Conservation (phyloP, 2,797 vertebrate species). For the Falco berigora region DNA sequence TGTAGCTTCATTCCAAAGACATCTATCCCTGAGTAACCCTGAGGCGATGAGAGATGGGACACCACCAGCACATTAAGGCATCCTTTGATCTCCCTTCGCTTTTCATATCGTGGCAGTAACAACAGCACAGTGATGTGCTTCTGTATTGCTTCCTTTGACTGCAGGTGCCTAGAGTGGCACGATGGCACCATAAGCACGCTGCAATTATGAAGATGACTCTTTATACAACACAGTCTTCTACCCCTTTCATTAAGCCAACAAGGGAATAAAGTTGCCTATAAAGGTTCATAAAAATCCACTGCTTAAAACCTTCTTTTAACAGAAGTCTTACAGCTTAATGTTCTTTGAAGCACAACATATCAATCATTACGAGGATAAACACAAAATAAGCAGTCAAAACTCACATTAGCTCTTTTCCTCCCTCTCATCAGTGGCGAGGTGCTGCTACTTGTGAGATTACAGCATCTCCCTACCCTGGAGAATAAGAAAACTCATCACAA, state of each 20-base stretch:
- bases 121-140: background rate
- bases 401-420: background rate
- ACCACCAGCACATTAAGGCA: background rate
- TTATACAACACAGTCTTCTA: background rate
- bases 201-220: background rate
- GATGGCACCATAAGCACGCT: background rate
- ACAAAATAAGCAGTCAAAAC: background rate
- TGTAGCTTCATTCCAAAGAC: background rate
- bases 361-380: background rate
- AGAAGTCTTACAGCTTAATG: background rate
- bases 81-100: background rate
- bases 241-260: background rate
- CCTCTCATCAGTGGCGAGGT: accelerated
- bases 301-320: background rate
- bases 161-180: background rate
- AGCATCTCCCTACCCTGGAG: background rate
- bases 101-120: accelerated
- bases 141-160: background rate
- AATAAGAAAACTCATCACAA: background rate
- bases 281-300: background rate
- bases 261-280: background rate
- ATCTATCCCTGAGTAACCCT: background rate
- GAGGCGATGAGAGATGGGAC: accelerated
- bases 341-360: background rate
- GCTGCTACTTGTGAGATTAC: background rate